Evolutionary conservation across 2,888 invertebrate genomes (phyloP), one percentile per base, ranked within the genome.

Genomic region (Gymnosoma rotundatum): DNA sequence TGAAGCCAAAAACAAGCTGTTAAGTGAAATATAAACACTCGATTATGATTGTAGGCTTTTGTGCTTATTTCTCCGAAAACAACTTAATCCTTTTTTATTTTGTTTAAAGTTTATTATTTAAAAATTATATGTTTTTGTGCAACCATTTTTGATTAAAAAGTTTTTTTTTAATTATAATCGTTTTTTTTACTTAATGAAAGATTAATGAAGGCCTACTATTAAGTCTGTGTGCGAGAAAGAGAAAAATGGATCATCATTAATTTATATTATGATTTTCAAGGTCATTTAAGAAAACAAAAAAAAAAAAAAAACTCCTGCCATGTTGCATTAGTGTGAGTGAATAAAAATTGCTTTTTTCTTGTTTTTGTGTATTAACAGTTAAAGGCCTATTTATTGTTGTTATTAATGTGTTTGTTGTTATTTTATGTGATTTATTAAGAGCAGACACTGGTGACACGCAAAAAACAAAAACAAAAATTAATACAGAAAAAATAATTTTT

Each of bases 371-470:
- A 58, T 67, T 69, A 38, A 56, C 25, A 56, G 12, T 67, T 70
- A 45, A 56, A 58, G 25, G 54, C 42, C n/a, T 25, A 69, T 69
- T 76, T 78, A 60, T 25, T 67, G 25, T 45, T 74, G 42, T 12
- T 25, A 18, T 18, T 10, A 45, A 32, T 58, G 52, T 64, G 36
- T 48, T 76, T 82, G 32, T 66, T 75, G 36, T 75, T 54, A 78
- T 74, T 79, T 66, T 72, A 66, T 78, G 58, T 83, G 80, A 85
- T 82, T 81, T 81, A 83, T 81, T 78, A 67, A 45, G 38, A 75
- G 56, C 56, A 78, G 83, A 83, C 81, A 86, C 64, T 75, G 78
- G 73, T 81, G 81, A 78, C 83, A 83, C 75, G 82, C 79, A 76
- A 76, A 66, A n/a, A 79, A 2, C 8, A 80, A 64, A 66, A 50